Evolutionary conservation across 2,113 vertebrate species (phyloP), one percentile per base, ranked within the genome.

Genomic region (Catharus fuscescens): DNA sequence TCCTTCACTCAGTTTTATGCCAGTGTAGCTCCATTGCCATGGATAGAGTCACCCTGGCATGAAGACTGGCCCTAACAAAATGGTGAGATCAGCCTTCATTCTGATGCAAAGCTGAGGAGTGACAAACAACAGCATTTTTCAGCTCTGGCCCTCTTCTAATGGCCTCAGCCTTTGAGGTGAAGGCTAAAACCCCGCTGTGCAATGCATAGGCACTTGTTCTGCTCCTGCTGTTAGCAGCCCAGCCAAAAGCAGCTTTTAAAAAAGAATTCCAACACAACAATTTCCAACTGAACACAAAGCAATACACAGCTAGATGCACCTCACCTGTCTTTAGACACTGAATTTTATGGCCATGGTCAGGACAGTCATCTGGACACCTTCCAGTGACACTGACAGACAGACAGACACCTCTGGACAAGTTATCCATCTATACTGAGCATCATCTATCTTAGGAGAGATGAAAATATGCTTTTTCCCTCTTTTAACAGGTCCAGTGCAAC

Each of bases 1-100:
- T 48, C 76, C 80, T 90, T 88, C 88, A 45, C 70, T 67, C 85
- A 60, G 3, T 74, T 95, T 79, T 29, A 50, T 50, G n/a, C 57
- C 73, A 71, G 18, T 48, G 82, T 23, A 81, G 70, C 47, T 89
- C 53, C 48, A 44, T 1, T 69, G 65, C 83, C 53, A 78, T 19
- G 52, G 52, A 54, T 3, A 48, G 47, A 93, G 19, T 64, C 53
- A 44, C 2, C 0, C 36, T 80, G 83, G 88, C 91, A 71, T 0
- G 10, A 92, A 65, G 45, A 67, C 12, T 44, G 71, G 25, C 72
- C 52, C 48, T 66, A 86, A 82, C 3, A 2, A 61, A 87, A 59
- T 0, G 4, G 44, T 74, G 92, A 97, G 77, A 32, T 89, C 80
- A 93, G 83, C 70, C 61, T 56, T 60, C 44, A 64, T 14, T 74